phyloP scores from a whole-genome alignment of 1,140 invertebrate species.

The Sycobia sp. region DNA sequence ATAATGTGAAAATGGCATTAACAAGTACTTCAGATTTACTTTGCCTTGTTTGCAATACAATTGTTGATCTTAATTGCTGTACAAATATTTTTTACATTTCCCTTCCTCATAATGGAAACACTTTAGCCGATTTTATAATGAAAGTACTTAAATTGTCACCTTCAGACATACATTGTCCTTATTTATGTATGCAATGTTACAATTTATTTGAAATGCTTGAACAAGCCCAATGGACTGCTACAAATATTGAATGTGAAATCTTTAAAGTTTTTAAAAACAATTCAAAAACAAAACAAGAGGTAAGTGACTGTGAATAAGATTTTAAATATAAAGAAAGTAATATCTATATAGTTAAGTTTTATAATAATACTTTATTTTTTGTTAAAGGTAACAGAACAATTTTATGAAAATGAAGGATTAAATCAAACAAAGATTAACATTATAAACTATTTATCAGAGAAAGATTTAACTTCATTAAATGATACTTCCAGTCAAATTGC shows the following conservation, averaged over 20 bases:
- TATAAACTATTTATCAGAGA: slow-evolving; percentile 2
- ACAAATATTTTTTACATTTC: slow-evolving; percentile 50
- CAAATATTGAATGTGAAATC: slow-evolving; percentile 48
- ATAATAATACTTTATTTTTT: slow-evolving; percentile 1
- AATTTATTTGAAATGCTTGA: slow-evolving; percentile 51
- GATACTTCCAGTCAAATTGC: slow-evolving; percentile 1
- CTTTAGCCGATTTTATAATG: slow-evolving; percentile 44
- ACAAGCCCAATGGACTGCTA: slow-evolving; percentile 48
- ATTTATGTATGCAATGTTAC: slow-evolving; percentile 48
- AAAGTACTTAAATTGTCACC: slow-evolving; percentile 37
- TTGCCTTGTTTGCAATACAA: slow-evolving; percentile 48
- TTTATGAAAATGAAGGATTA: background rate
- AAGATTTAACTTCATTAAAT: slow-evolving; percentile 22
- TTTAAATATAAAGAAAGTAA: background rate
- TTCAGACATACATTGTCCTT: slow-evolving; percentile 38
- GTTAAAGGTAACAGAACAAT: background rate
- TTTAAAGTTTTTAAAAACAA: slow-evolving; percentile 41
- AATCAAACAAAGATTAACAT: background rate
- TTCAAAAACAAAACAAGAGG: slow-evolving; percentile 28
- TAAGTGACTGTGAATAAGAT: no score
- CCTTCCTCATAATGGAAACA: slow-evolving; percentile 43
- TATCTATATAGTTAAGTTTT: background rate
- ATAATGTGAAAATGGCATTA: slow-evolving; percentile 2
- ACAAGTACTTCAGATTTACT: slow-evolving; percentile 21
- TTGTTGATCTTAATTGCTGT: slow-evolving; percentile 38